Conservation (phyloP, 2,797 vertebrate genomes). For the Peromyscus nudipes region DNA sequence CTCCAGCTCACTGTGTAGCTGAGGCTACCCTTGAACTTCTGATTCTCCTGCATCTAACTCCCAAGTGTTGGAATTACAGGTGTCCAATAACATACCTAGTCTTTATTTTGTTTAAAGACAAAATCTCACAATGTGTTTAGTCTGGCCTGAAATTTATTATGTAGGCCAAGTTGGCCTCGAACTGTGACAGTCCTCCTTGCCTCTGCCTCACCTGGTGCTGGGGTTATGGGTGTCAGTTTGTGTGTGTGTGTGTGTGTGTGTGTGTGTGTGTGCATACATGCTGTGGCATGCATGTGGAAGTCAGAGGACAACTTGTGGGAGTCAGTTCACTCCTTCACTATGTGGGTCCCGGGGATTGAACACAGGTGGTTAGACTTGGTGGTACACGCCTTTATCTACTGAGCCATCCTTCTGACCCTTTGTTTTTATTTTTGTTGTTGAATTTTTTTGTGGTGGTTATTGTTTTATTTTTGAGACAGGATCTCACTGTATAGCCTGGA, state of each 20-base stretch:
- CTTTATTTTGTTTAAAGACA: background rate
- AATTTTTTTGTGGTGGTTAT: background rate
- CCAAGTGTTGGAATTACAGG: background rate
- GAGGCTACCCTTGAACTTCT: background rate
- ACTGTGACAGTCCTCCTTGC: no score
- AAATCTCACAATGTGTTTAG: background rate
- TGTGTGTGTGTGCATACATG: no score
- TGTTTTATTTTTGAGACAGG: background rate
- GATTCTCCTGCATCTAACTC: background rate
- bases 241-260: no score
- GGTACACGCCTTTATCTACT: background rate
- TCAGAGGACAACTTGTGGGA: background rate
- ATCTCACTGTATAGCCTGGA: background rate
- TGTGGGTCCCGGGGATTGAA: background rate
- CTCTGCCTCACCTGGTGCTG: background rate
- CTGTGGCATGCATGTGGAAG: no score
- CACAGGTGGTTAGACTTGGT: background rate
- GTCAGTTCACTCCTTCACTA: background rate
- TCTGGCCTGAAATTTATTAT: background rate
- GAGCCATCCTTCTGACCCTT: background rate
- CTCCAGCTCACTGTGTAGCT: background rate
- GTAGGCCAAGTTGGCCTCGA: background rate
- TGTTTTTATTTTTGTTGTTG: background rate
- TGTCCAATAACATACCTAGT: background rate
- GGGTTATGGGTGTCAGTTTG: background rate